Percentiles rank a stretch among this genome's conserved stretches.
These are phyloP conservation scores for Tachysurus fulvidraco DNA, from an alignment of 2,113 vertebrate species.

Conservation along the genomic window DNA sequence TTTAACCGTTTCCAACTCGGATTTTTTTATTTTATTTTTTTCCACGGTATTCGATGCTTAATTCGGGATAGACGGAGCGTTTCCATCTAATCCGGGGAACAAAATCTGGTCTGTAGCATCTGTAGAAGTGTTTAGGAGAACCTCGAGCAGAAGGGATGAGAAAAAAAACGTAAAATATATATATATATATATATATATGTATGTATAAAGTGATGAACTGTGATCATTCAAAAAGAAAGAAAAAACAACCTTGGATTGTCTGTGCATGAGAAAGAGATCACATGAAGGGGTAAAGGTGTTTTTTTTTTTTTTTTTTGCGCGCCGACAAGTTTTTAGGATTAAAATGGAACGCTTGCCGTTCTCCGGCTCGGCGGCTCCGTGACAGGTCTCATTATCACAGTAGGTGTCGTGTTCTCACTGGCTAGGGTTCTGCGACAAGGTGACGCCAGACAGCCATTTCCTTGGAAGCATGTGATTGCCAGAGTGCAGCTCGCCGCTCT, in stretches of 20 bases:
- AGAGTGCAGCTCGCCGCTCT: constrained; percentile 32
- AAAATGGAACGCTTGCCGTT: constrained; percentile 29
- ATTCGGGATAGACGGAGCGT: background rate
- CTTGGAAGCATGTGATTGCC: constrained; percentile 35
- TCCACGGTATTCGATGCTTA: background rate
- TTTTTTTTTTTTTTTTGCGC: background rate
- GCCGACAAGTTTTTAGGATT: constrained; percentile 35
- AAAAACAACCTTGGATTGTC: too few relatives aligned
- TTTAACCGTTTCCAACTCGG: background rate
- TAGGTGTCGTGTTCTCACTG: constrained; percentile 49
- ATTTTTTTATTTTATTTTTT: background rate
- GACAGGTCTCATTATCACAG: constrained; percentile 55
- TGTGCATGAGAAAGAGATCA: background rate
- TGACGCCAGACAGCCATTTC: constrained; percentile 43
- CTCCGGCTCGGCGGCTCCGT: constrained; percentile 25
- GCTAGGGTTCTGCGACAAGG: constrained; percentile 37
- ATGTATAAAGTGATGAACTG: background rate
- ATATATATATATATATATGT: too few relatives aligned
- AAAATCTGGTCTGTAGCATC: background rate
- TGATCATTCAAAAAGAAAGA: too few relatives aligned
- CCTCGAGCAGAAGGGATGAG: background rate
- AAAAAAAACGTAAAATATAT: too few relatives aligned
- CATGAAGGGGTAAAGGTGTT: constrained; percentile 2
- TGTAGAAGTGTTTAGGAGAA: background rate
- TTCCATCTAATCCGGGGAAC: background rate